Base-by-base conservation (phyloP, 2,113 vertebrate species). In the Tapirus terrestris region DNA sequence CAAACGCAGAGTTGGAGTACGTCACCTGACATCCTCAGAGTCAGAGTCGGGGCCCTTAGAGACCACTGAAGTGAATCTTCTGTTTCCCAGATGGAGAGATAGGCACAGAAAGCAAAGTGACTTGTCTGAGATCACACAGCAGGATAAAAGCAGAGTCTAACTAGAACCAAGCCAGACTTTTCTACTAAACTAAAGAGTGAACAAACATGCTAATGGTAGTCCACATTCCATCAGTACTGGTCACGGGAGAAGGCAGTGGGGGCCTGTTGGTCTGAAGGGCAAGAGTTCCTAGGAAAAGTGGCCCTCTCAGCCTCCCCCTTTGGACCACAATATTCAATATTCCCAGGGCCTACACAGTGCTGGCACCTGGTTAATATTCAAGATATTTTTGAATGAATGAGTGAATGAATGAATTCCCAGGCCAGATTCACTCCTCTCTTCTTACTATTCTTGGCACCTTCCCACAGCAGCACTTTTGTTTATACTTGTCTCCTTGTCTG, bases 281-380 rank as follows among this genome's bases (percentile, higher is more conserved):
- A 31, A 12, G 36, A 45, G 23, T 68, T 61, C 33, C n/a, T 51
- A 68, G 60, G 43, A n/a, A 70, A 81, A 75, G 43, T 13, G 8
- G 0, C 18, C 51, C 39, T 70, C 31, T 20, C 18, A n/a, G 8
- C 1, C 5, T 63, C 20, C 0, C 16, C 12, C 18, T 53, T 21
- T 72, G 16, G 39, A 68, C 6, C 17, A 36, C 72, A n/a, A 25
- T 33, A 63, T 56, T 86, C 23, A 16, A 53, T 53, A 53, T 53
- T 53, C 51, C 39, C 4, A 43, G 13, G 18, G 1, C 36, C 53
- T 45, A 51, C 33, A 77, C 8, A 43, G 23, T 21, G 11, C 33
- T 61, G 48, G 45, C 10, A 14, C 43, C 23, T 23, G 7, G 11
- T 23, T 5, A 1, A 16, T 45, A 83, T 29, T 45, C 29, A 68